Base-by-base conservation (phyloP, 2,797 vertebrate genomes). In the Gadopsis marmoratus region DNA sequence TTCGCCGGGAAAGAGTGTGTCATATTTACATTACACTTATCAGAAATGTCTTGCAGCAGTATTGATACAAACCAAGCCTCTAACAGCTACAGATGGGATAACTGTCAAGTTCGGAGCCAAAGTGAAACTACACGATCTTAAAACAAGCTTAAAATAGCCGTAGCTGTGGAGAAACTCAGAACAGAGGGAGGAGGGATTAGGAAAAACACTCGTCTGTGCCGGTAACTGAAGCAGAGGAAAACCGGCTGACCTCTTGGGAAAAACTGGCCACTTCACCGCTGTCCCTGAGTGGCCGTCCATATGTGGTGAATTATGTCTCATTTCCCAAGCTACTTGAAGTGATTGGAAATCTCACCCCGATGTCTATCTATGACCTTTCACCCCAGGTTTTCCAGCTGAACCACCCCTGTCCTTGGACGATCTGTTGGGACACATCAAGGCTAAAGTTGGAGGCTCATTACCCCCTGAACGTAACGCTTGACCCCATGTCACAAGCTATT, bases 61-160 rank as follows among this genome's bases (percentile, higher is more conserved):
- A 11, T 35, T 63, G 16, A 64, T 29, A 56, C 58, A 55, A 37
- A 82, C 17, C 4, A 65, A 73, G 37, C 11, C 53, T 66, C 4
- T 39, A 76, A 77, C 87, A 78, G 79, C 69, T 78, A 58, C 55
- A 74, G 71, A 83, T 71, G 51, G 64, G 74, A 69, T 80, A 88
- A 82, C 76, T 80, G 83, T 88, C 72, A 89, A 59, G 56, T 91
- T 87, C 79, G 37, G 69, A 87, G 76, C 60, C 55, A 83, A 76
- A 82, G 61, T 78, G 62, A 87, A 92, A 87, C 77, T 75, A 39
- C 65, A n/a, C 4, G 43, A 81, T 81, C 70, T 89, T 84, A 84
- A 85, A 91, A 82, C 71, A 74, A 75, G 58, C 88, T 86, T 85
- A 89, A 94, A 93, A 94, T 93, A 93, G 85, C 71, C 26, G 1